Base-by-base conservation (phyloP, 2,113 vertebrate genomes). In the Daubentonia madagascariensis region DNA sequence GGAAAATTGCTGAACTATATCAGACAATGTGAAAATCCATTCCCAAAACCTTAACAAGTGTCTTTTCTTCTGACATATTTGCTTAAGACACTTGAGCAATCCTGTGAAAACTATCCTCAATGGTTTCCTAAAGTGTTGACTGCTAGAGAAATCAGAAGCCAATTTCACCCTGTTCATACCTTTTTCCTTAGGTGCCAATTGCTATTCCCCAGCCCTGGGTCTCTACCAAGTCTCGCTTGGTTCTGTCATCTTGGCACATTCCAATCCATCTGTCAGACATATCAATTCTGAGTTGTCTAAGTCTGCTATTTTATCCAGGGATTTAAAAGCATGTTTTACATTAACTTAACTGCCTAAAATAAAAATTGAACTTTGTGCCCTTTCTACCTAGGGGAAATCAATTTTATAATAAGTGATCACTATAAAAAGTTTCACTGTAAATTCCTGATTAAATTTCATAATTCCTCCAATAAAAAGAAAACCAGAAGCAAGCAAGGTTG, bases 1-100 rank as follows among this genome's bases (percentile, higher is more conserved):
- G 76, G 68, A 79, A 96, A 94, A 92, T 40, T 95, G 50, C 70
- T 84, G 65, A 90, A 65, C 45, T 35, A 35, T 94, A 61, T 70
- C 57, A 54, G 45, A 78, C 76, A 95, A 61, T 84, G 59, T 90
- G n/a, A 94, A 72, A 95, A 94, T 76, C 8, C 6, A 48, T 72
- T 87, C 13, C 45, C 50, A 43, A 94, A 94, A 50, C 57, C 7
- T 63, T 90, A 95, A 48, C 20, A n/a, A 78, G 37, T 45, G 32
- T 73, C 9, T 43, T 85, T 95, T 80, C 20, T 43, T 43, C 50
- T 76, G 70, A 76, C n/a, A n/a, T 81, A 70, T 65, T 97, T 85
- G 57, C 65, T 50, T 76, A 76, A 79, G 75, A 54, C 67, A 40
- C 73, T 94, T 85, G 75, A 87, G 25, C n/a, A 54, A 85, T 76